Conservation (phyloP, 2,113 vertebrate genomes). For the Xiphorhynchus elegans region DNA sequence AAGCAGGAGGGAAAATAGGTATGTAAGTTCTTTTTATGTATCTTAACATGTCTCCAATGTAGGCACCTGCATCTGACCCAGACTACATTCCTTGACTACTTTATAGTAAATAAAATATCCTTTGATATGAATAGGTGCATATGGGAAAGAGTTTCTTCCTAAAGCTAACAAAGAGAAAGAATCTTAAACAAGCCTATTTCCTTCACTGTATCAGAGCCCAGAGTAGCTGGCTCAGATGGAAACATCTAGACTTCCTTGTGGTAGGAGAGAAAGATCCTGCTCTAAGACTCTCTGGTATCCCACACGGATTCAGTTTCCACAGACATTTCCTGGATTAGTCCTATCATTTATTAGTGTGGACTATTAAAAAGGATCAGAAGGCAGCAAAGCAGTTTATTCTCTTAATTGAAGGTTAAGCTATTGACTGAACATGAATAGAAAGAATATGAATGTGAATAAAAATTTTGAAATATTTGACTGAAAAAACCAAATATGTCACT, state of each 20-base stretch:
- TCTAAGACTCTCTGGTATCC: neutral
- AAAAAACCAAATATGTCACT: neutral
- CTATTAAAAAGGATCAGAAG: neutral
- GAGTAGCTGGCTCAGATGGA: neutral
- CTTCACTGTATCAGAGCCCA: neutral
- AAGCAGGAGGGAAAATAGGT: neutral
- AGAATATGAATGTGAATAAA: neutral
- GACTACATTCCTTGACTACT: neutral
- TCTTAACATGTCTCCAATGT: neutral
- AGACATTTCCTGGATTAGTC: neutral
- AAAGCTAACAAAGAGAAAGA: neutral
- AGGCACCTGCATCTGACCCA: neutral
- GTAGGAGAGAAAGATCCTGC: neutral
- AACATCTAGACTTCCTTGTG: neutral
- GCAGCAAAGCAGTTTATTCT: neutral
- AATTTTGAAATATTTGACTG: neutral
- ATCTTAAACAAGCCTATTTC: neutral
- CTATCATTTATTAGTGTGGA: neutral
- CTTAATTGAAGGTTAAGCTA: neutral
- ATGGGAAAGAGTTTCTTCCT: neutral
- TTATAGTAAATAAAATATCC: neutral
- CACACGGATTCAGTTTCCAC: neutral
- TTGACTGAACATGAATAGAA: neutral
- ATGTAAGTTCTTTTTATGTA: neutral
- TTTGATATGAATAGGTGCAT: neutral